Evolutionary conservation across 2,113 vertebrate genomes (phyloP), one percentile per base, ranked within the genome.

Genomic region (Poecilia latipinna): DNA sequence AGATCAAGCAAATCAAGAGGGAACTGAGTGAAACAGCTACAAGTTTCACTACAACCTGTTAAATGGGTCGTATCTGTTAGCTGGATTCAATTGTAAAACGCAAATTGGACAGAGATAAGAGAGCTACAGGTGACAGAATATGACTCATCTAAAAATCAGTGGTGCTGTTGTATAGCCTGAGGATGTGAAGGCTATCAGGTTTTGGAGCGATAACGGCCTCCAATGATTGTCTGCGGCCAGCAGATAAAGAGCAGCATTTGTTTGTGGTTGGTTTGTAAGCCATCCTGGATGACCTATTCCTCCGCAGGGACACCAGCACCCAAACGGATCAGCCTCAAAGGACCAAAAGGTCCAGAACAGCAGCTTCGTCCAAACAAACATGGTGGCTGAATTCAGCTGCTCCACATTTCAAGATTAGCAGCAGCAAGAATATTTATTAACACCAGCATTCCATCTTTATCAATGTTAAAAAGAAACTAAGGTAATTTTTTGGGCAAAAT

Each of bases 221-320:
- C 61, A 68, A 72, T 69, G 78, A 75, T 70, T 42, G 64, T 67
- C 76, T 93, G 90, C 77, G 75, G 83, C 63, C 75, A 17, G 76
- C 73, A 84, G 90, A 90, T 93, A 91, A 93, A 90, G 82, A 86
- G 68, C n/a, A 79, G 78, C 35, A 65, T 90, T 92, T 89, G 86
- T 88, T 91, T 90, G 89, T 87, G 89, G 88, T 90, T 71, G 61
- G 76, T 83, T 88, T 86, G 84, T 85, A 85, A 86, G 85, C 71
- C 87, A 72, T 78, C 63, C 74, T 24, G 24, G 76, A 39, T 73
- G 78, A 88, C 86, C 82, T 84, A 74, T 75, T 66, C 75, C 73
- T 72, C 69, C 61, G 65, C 72, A 44, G 82, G 65, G 79, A 83
- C 73, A 77, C 83, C 80, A 60, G 77, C 65, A 82, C 74, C 77